phyloP scores from a whole-genome alignment of 1,140 invertebrate species.

The Zaprionus davidi region DNA sequence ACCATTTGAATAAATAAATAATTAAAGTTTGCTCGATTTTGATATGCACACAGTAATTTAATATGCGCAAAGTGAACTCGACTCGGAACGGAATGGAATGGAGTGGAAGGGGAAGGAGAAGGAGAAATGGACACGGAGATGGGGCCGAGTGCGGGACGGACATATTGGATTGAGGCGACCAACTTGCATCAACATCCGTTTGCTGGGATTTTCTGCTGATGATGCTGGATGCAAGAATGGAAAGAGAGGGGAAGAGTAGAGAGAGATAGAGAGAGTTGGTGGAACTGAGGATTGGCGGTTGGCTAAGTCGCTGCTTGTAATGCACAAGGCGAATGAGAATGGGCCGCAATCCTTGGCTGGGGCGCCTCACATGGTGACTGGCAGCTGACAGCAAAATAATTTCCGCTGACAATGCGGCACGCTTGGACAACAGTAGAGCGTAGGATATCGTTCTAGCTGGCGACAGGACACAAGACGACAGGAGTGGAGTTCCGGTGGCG shows the following conservation, averaged over 20 bases:
- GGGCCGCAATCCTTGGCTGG: background rate
- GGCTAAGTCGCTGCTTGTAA: slow-evolving; percentile 33
- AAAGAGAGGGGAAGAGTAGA: slow-evolving; percentile 16
- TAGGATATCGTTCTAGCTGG: background rate
- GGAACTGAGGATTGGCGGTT: slow-evolving; percentile 17
- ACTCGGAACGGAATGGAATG: background rate
- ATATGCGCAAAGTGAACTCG: slow-evolving; percentile 30
- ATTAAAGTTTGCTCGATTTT: slow-evolving; percentile 55
- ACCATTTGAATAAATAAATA: slow-evolving; percentile 74
- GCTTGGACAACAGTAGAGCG: background rate
- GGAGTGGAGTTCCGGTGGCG: background rate
- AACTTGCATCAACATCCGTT: slow-evolving; percentile 24
- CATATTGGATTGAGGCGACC: background rate
- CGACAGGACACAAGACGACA: slow-evolving; percentile 1
- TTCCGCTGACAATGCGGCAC: slow-evolving; percentile 53
- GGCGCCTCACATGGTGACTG: slow-evolving; percentile 25
- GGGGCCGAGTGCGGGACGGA: background rate
- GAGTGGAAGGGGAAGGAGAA: background rate
- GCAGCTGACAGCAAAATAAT: slow-evolving; percentile 54
- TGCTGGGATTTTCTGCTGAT: slow-evolving; percentile 42
- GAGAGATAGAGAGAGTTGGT: slow-evolving; percentile 25
- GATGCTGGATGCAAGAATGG: slow-evolving; percentile 19
- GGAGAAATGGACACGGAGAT: background rate
- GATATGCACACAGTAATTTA: slow-evolving; percentile 36
- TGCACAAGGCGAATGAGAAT: slow-evolving; percentile 32